phyloP scores from a whole-genome alignment of 2,797 vertebrate species.

The Furcifer pardalis region DNA sequence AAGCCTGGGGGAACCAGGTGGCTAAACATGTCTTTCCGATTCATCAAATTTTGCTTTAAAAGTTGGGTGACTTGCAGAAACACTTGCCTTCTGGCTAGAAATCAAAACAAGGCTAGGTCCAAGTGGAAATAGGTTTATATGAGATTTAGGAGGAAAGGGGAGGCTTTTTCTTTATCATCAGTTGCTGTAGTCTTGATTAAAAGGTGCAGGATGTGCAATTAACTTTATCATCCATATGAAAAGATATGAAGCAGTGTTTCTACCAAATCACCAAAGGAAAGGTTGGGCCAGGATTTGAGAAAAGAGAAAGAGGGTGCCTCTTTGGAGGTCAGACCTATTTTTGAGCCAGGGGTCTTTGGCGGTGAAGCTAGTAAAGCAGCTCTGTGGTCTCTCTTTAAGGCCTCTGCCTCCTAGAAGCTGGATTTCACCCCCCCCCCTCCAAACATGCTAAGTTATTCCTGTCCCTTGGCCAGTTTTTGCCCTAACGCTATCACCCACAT shows the following conservation, averaged over 20 bases:
- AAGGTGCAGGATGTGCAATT: not conserved
- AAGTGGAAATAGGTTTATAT: constrained; percentile 68
- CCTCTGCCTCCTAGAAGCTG: not conserved
- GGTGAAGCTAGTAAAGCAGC: not conserved
- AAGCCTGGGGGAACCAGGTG: constrained; percentile 65
- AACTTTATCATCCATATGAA: not conserved
- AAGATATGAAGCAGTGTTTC: not conserved
- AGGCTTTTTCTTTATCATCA: not conserved
- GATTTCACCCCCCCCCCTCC: not conserved
- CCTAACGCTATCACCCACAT: constrained; percentile 36
- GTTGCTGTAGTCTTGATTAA: not conserved
- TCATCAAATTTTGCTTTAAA: constrained; percentile 77
- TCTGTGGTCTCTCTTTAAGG: not conserved
- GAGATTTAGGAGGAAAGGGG: constrained; percentile 18
- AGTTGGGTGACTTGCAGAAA: constrained; percentile 74
- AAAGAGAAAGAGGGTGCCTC: not conserved
- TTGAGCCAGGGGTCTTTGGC: not conserved
- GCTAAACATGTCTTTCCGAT: constrained; percentile 74
- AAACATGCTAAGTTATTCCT: not conserved
- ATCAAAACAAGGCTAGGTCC: constrained; percentile 80
- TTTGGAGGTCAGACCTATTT: not conserved
- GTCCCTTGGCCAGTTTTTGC: constrained; percentile 36
- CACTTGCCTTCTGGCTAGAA: constrained; percentile 74
- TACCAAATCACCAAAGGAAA: not conserved
- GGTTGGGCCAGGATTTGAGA: not conserved